Conservation (phyloP, 2,113 vertebrate species). For the Psammodynastes pulverulentus region DNA sequence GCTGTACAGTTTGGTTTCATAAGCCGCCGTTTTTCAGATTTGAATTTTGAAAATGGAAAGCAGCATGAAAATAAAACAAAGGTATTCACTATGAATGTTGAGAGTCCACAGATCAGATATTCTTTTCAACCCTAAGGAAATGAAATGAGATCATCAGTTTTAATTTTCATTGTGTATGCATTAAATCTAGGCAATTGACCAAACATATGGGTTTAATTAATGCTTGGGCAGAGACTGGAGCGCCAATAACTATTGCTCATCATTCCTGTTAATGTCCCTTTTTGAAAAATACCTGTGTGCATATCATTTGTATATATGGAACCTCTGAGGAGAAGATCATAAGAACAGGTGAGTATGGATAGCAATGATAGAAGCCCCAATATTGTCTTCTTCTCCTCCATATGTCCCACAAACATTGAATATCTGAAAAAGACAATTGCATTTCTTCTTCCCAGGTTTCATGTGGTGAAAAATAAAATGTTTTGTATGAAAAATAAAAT, state of each 20-base stretch:
- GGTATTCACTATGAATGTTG: background rate
- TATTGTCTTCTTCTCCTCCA: background rate
- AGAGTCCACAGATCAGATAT: background rate
- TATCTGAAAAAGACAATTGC: background rate
- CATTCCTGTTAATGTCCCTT: background rate
- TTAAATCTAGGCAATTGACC: background rate
- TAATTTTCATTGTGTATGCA: background rate
- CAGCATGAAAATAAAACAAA: background rate
- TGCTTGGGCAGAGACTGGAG: background rate
- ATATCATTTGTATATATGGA: background rate
- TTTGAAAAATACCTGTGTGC: background rate
- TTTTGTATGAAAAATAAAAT: background rate
- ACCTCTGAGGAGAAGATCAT: background rate
- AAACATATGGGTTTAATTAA: background rate
- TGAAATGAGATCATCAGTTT: background rate
- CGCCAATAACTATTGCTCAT: background rate
- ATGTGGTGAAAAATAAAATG: background rate
- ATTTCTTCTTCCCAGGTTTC: background rate
- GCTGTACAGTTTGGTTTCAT: background rate
- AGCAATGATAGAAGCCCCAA: background rate
- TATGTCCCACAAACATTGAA: background rate
- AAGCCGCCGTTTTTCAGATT: background rate
- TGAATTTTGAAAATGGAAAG: background rate
- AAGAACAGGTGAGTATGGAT: background rate
- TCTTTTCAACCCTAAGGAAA: background rate